These are phyloP conservation scores for Mimachlamys varia DNA, from an alignment of 2,888 invertebrate genomes.

Conservation along the genomic window DNA sequence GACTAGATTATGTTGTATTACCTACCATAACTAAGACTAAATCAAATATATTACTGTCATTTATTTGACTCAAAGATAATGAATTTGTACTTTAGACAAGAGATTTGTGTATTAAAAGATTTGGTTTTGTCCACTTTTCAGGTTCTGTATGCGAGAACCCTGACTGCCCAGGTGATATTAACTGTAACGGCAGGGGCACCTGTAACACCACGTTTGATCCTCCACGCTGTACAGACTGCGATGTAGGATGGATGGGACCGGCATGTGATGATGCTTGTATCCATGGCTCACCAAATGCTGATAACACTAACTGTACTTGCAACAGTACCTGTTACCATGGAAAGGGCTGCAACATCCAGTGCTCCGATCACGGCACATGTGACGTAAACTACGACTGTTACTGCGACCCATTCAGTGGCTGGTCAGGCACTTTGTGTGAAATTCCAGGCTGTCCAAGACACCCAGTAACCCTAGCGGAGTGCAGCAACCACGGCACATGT, in stretches of 20 bases:
- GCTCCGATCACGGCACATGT: constrained; percentile 69
- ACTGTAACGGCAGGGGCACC: constrained; percentile 63
- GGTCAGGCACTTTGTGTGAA: constrained; percentile 69
- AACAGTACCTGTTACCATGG: constrained; percentile 70
- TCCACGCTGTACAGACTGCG: constrained; percentile 66
- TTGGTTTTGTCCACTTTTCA: constrained; percentile 44
- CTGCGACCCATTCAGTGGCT: constrained; percentile 68
- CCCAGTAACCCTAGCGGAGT: constrained; percentile 61
- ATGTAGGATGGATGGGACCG: constrained; percentile 67
- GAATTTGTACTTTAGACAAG: too few species aligned
- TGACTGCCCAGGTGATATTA: constrained; percentile 67
- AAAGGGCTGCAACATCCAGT: constrained; percentile 68
- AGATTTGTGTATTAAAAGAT: not conserved
- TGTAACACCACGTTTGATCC: constrained; percentile 64
- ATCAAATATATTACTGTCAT: too few species aligned
- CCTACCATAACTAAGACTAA: too few species aligned
- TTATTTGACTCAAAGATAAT: too few species aligned
- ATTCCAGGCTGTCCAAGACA: constrained; percentile 69
- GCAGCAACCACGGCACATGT: constrained; percentile 69
- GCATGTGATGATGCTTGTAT: constrained; percentile 72
- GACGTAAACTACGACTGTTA: constrained; percentile 58
- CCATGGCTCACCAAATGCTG: constrained; percentile 59
- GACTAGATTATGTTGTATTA: too few species aligned
- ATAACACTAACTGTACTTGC: constrained; percentile 63
- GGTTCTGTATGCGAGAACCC: constrained; percentile 68